phyloP scores from a whole-genome alignment of 1,140 invertebrate genomes.

The Atta texana region DNA sequence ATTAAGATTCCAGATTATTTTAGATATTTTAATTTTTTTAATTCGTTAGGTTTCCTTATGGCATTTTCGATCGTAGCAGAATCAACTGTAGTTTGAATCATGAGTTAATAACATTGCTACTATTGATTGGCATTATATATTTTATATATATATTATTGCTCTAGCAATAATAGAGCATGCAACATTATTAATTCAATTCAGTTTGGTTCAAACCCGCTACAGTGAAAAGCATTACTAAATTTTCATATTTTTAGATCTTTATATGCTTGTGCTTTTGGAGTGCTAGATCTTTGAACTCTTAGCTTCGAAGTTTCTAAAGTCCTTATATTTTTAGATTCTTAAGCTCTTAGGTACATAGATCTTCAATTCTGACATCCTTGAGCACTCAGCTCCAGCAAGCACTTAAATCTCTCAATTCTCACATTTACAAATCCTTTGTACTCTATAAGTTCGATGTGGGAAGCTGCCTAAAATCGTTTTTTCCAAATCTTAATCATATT shows the following conservation, averaged over 20 bases:
- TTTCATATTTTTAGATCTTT: slow-evolving; percentile 1
- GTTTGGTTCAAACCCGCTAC: too few species aligned
- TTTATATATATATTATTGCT: too few species aligned
- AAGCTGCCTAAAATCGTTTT: background rate
- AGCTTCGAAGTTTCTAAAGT: background rate
- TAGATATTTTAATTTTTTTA: background rate
- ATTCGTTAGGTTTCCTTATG: background rate
- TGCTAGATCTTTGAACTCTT: background rate
- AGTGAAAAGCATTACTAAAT: background rate
- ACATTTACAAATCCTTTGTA: background rate
- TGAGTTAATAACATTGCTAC: too few species aligned
- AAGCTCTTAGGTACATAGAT: slow-evolving; percentile 14
- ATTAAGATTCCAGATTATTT: background rate
- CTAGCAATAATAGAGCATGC: too few species aligned
- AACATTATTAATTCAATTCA: too few species aligned
- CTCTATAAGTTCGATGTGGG: background rate
- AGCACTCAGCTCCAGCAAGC: slow-evolving; percentile 14
- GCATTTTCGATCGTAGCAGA: too few species aligned
- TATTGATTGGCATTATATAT: too few species aligned
- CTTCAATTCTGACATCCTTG: background rate
- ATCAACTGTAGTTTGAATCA: too few species aligned
- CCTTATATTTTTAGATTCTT: slow-evolving; percentile 47
- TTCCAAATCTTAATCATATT: background rate
- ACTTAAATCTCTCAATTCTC: slow-evolving; percentile 27
- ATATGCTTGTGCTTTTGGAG: background rate